Evolutionary conservation across 2,797 vertebrate genomes (phyloP).

Genomic region (Echeneis naucrates): DNA sequence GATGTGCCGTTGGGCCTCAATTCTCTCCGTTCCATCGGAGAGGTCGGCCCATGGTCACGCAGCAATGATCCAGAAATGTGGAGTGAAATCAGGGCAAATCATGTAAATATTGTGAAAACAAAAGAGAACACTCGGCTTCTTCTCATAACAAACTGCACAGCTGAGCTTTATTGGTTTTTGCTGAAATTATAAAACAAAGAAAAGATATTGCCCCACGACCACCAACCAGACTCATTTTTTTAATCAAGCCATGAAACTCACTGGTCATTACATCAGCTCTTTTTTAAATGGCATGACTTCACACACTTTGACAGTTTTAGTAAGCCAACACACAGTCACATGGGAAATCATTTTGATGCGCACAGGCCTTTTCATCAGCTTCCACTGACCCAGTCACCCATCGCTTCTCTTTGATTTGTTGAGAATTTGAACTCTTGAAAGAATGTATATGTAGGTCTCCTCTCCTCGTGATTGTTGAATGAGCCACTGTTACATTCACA

Average conservation of each 20-base stretch:
- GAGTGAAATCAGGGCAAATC: constrained; percentile 25
- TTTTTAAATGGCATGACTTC: constrained; percentile 59
- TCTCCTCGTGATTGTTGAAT: neutral
- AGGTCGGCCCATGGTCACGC: constrained; percentile 51
- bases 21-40: constrained; percentile 37
- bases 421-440: neutral
- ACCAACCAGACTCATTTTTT: no score
- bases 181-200: constrained; percentile 32
- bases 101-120: constrained; percentile 35
- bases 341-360: no score
- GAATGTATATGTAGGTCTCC: no score
- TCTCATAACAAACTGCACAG: constrained; percentile 35
- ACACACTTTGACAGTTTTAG: constrained; percentile 29
- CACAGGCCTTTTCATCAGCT: constrained; percentile 29
- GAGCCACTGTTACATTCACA: no score
- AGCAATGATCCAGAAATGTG: constrained; percentile 30
- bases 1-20: constrained; percentile 36
- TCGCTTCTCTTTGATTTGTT: constrained; percentile 12
- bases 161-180: constrained; percentile 19
- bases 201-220: constrained; percentile 10
- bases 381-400: constrained; percentile 25
- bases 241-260: constrained; percentile 50
- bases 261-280: constrained; percentile 54
- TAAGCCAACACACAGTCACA: constrained; percentile 35
- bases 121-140: constrained; percentile 3